Evolutionary conservation across 2,797 vertebrate genomes (phyloP).

Genomic region (Eulemur albifrons): DNA sequence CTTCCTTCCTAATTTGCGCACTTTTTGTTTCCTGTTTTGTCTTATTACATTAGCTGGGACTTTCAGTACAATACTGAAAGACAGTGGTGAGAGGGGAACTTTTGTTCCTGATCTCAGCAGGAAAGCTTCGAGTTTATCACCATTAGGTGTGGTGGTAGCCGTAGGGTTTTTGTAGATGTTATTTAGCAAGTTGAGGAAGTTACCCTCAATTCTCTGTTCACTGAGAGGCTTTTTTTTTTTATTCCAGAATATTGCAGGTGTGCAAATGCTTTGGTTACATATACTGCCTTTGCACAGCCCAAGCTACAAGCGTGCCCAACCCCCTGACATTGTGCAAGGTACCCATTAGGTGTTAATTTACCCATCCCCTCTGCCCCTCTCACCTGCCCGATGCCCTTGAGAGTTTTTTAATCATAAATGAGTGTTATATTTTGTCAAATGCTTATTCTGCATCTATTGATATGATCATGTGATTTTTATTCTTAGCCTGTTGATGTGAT

Average conservation of each 20-base stretch:
- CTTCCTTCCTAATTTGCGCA: not conserved
- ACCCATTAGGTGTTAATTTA: no score
- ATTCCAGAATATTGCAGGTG: no score
- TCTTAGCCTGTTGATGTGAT: not conserved
- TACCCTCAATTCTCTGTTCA: not conserved
- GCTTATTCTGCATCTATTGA: not conserved
- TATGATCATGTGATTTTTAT: not conserved
- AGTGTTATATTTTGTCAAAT: no score
- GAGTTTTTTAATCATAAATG: no score
- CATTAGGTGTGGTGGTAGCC: not conserved
- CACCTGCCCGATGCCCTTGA: no score
- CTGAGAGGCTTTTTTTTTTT: not conserved
- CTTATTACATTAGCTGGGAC: not conserved
- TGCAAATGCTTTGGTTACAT: no score
- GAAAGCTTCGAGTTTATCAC: not conserved
- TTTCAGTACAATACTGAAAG: not conserved
- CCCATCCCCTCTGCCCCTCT: no score
- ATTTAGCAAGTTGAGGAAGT: not conserved
- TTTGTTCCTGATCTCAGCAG: not conserved
- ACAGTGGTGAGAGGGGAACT: no score
- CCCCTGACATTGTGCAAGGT: no score
- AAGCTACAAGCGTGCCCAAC: no score
- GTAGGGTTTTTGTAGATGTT: not conserved
- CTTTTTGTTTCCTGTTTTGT: not conserved
- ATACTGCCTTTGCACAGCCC: no score